Conservation (phyloP, 2,797 vertebrate species). For the Alfaro cultratus region DNA sequence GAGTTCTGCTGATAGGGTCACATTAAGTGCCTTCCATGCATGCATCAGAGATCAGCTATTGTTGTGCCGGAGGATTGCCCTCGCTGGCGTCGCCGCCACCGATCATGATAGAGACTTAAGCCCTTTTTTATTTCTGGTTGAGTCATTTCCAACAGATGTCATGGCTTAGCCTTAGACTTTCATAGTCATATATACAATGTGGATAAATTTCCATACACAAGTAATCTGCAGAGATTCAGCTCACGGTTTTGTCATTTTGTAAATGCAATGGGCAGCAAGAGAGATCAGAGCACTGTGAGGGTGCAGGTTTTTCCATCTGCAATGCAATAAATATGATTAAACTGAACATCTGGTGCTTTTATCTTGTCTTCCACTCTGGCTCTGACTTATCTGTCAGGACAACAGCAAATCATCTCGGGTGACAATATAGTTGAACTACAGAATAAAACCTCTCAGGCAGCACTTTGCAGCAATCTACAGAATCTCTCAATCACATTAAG, state of each 20-base stretch:
- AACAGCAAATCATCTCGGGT: constrained; percentile 61
- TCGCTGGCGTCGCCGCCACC: constrained; percentile 41
- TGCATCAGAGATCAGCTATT: constrained; percentile 54
- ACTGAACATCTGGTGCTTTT: constrained; percentile 47
- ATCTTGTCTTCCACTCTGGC: constrained; percentile 53
- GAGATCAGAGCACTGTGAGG: constrained; percentile 11
- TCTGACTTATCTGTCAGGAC: constrained; percentile 65
- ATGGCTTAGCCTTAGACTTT: constrained; percentile 51
- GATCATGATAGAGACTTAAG: constrained; percentile 29
- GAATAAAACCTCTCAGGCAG: constrained; percentile 48
- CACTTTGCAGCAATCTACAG: constrained; percentile 37
- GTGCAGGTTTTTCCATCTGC: constrained; percentile 31
- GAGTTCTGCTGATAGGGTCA: constrained; percentile 69
- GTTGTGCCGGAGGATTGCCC: constrained; percentile 58
- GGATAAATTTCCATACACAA: constrained; percentile 55
- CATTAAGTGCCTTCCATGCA: constrained; percentile 31
- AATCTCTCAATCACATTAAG: constrained; percentile 64
- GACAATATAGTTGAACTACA: constrained; percentile 57
- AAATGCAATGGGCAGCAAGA: constrained; percentile 11
- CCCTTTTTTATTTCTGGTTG: constrained; percentile 48
- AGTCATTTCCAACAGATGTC: constrained; percentile 53
- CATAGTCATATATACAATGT: constrained; percentile 50
- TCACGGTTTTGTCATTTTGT: constrained; percentile 33
- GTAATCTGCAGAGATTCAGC: constrained; percentile 54
- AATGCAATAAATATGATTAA: constrained; percentile 60